Base-by-base conservation (phyloP, 2,888 invertebrate genomes). In the Allolobophora icterica region DNA sequence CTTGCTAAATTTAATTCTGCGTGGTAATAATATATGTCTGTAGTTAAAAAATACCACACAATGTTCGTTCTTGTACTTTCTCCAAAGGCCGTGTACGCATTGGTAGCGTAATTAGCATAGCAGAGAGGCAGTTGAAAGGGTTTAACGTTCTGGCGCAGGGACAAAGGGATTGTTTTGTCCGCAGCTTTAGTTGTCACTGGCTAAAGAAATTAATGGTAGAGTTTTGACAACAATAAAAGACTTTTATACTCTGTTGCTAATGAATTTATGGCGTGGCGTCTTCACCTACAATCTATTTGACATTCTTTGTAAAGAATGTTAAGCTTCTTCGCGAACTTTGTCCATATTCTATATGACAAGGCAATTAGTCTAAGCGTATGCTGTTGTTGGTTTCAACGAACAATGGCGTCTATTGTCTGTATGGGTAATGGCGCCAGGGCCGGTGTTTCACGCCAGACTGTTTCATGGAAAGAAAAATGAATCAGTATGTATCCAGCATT, bases 251-350 rank as follows among this genome's bases (percentile, higher is more conserved):
- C 52, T 24, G 71, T 17, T 71, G 11, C 71, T 71, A 71, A 71
- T 71, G 71, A n/a, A 71, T 71, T 71, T 71, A 71, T 71, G 71
- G 13, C 71, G 30, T n/a, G 71, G 30, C 30, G 30, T 71, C n/a
- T n/a, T 71, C 71, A 71, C 71, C 11, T 71, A 30, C 30, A 71
- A n/a, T 71, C n/a, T 11, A 30, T 71, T 71, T 30, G 71, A 71
- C 71, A 71, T 71, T 71, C 71, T 71, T 71, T 58, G 58, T 30
- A 58, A 58, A 58, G 58, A 58, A 58, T 58, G 58, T n/a, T 71
- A 30, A 71, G 71, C 71, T 71, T 71, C 71, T 71, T 71, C 71
- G 71, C 71, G 71, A 71, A 71, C 71, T 71, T n/a, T 71, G 71
- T 71, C 30, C 71, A n/a, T 17, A n/a, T 71, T 71, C 30, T 71